Evolutionary conservation across 1,140 invertebrate species (phyloP).

Genomic region (Artemia franciscana): DNA sequence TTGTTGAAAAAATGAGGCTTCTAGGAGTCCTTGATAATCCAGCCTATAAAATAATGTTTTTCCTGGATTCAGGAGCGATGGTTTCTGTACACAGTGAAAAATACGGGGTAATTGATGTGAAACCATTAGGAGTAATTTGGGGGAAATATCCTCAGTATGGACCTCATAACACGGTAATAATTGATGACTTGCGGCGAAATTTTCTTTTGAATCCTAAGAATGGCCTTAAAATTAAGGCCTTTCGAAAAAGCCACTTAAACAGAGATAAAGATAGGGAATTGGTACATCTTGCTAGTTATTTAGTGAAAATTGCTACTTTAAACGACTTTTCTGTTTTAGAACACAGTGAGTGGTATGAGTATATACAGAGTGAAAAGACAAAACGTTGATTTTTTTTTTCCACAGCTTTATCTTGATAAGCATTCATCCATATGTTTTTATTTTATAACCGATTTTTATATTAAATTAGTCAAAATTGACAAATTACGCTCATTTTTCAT

Average conservation of each 20-base stretch:
- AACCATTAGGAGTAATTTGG: constrained; percentile 90
- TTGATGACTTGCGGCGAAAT: constrained; percentile 88
- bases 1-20: constrained; percentile 87
- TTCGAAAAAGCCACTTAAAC: constrained; percentile 69
- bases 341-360: constrained; percentile 77
- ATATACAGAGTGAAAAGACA: constrained; percentile 14
- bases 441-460: too few species aligned
- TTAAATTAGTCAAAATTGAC: too few species aligned
- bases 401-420: too few species aligned
- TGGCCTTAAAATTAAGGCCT: constrained; percentile 69
- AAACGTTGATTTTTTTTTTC: not conserved
- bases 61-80: constrained; percentile 76
- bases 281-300: constrained; percentile 52
- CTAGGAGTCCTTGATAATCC: constrained; percentile 57
- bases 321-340: constrained; percentile 64
- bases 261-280: constrained; percentile 62
- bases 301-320: constrained; percentile 54
- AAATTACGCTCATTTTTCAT: too few species aligned
- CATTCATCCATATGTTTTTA: too few species aligned
- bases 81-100: constrained; percentile 72
- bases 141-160: constrained; percentile 72
- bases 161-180: constrained; percentile 87
- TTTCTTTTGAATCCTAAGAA: constrained; percentile 94
- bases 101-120: constrained; percentile 78
- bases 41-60: constrained; percentile 78